Evolutionary conservation across 2,113 vertebrate species (phyloP).

Genomic region (Crotalus viridis): DNA sequence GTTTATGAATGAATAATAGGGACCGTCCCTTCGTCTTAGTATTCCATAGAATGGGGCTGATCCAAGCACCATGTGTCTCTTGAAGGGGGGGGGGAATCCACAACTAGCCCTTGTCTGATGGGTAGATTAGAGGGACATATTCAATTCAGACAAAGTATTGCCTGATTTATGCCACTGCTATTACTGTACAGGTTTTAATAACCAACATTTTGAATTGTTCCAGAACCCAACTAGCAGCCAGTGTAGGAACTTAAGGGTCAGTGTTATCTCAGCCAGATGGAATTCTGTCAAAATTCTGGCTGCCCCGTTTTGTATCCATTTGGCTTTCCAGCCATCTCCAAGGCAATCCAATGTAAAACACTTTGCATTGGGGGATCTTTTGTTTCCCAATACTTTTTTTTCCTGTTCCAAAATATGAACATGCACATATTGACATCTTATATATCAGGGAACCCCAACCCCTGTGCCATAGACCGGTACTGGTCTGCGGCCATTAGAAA

Average conservation of each 20-base stretch:
- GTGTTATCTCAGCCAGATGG: background rate
- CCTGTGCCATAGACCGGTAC: background rate
- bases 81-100: background rate
- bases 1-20: background rate
- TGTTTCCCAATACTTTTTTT: background rate
- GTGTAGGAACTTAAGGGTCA: background rate
- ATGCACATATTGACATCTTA: background rate
- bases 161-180: background rate
- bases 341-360: background rate
- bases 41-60: background rate
- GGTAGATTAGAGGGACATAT: background rate
- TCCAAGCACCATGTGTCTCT: background rate
- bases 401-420: background rate
- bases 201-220: background rate
- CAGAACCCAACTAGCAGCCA: background rate
- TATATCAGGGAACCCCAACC: background rate
- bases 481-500: background rate
- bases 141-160: background rate
- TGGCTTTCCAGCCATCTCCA: background rate
- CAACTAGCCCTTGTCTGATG: background rate
- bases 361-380: background rate
- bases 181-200: background rate
- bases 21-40: background rate
- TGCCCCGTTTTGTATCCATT: background rate
- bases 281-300: background rate